Conservation (phyloP, 2,113 vertebrate genomes). For the Halichoeres trimaculatus region DNA sequence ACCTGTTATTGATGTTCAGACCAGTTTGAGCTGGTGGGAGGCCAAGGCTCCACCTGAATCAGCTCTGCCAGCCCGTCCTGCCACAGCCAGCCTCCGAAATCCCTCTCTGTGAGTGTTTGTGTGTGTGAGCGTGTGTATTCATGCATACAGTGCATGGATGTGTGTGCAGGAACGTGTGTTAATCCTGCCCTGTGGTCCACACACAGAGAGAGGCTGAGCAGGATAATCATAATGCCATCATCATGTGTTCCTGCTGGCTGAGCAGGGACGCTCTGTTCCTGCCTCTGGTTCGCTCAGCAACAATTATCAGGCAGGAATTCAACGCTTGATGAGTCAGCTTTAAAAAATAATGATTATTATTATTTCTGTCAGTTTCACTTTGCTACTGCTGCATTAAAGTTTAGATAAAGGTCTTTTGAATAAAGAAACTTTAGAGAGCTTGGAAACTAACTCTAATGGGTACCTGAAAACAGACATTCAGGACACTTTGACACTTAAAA, state of each 20-base stretch:
- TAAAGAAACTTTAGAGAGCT: too few species aligned
- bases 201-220: slow-evolving; percentile 5
- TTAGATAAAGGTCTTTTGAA: too few species aligned
- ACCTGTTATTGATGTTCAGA: slow-evolving; percentile 1
- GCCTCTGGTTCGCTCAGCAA: background rate
- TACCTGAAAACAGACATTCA: too few species aligned
- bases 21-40: background rate
- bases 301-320: background rate
- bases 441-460: too few species aligned
- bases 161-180: background rate
- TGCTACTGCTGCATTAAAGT: too few species aligned
- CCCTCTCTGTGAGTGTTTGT: background rate
- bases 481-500: too few species aligned
- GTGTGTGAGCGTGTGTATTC: background rate
- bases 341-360: background rate
- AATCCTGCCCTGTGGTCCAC: slow-evolving; percentile 2
- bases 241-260: slow-evolving; percentile 10
- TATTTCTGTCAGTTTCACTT: too few species aligned
- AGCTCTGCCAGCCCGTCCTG: background rate
- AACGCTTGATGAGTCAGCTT: background rate
- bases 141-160: background rate
- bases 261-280: slow-evolving; percentile 11
- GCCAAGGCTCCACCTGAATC: slow-evolving; percentile 10
- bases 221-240: slow-evolving; percentile 24
- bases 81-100: background rate